A percentile compares a stretch with the other conserved stretches of the same genome.
phyloP scores from a whole-genome alignment of 2,888 invertebrate genomes.

The Caenorhabditis sinica region DNA sequence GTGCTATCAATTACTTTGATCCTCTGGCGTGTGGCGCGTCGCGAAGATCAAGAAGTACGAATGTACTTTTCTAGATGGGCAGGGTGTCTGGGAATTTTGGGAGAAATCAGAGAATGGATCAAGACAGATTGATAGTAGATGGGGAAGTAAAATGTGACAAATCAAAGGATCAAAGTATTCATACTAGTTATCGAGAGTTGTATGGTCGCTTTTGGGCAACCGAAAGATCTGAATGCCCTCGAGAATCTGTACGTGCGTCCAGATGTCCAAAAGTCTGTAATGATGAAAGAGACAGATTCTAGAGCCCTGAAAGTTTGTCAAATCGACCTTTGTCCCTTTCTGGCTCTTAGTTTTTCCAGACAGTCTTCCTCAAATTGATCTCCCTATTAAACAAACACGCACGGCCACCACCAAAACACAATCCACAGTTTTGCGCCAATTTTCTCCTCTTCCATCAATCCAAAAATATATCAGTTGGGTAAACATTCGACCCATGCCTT shows the following conservation, averaged over 20 bases:
- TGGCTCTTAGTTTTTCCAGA: slow-evolving; percentile 5
- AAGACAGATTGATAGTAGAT: slow-evolving; percentile 8
- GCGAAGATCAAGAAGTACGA: not conserved
- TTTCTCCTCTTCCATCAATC: not conserved
- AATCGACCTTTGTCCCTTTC: not conserved
- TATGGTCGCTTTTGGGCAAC: no score
- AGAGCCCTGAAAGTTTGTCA: no score
- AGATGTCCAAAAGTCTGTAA: no score
- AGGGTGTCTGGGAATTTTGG: slow-evolving; percentile 33
- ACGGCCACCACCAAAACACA: slow-evolving; percentile 33
- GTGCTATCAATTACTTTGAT: slow-evolving; percentile 45
- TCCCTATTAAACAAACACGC: slow-evolving; percentile 6
- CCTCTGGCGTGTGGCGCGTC: slow-evolving; percentile 13
- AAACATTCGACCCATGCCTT: slow-evolving; percentile 22
- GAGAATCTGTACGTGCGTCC: no score
- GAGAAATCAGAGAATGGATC: not conserved
- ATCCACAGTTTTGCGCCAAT: not conserved
- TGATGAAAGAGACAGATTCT: no score
- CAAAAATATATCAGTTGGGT: slow-evolving; percentile 53
- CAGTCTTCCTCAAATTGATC: not conserved
- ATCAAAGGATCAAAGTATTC: slow-evolving; percentile 18
- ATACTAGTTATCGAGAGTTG: no score
- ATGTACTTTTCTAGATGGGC: not conserved
- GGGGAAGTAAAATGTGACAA: not conserved
- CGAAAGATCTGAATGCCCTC: no score